Conservation (phyloP, 1,140 invertebrate genomes). For the Hyposmocoma kahamanoa region DNA sequence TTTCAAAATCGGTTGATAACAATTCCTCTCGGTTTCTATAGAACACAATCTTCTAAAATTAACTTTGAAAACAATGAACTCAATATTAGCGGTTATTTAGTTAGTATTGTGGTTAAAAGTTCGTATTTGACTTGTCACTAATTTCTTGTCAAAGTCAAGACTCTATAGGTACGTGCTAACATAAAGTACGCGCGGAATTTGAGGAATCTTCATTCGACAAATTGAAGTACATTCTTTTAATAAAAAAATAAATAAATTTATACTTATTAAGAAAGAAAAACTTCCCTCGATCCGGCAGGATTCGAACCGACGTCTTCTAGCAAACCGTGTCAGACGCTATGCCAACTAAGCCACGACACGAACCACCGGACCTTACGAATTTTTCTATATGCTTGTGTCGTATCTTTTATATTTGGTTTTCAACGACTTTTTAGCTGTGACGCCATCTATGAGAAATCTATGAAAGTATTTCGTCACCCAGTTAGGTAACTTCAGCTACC, state of each 20-base stretch:
- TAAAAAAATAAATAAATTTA: not conserved
- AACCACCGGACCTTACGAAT: too few species aligned
- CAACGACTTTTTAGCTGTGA: too few species aligned
- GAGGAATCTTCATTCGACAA: not conserved
- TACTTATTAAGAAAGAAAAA: not conserved
- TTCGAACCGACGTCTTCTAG: not conserved
- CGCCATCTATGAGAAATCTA: too few species aligned
- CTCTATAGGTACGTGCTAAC: not conserved
- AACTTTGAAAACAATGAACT: not conserved
- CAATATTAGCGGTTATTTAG: not conserved
- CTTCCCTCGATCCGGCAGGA: not conserved
- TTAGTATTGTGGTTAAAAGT: not conserved
- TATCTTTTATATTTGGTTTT: too few species aligned
- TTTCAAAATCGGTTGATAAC: too few species aligned
- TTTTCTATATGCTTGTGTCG: too few species aligned
- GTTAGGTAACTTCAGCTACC: too few species aligned
- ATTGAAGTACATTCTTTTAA: not conserved
- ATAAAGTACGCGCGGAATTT: not conserved
- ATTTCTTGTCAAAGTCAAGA: slow-evolving; percentile 3
- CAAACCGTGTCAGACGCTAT: not conserved
- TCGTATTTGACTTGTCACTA: not conserved
- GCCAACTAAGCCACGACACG: not conserved
- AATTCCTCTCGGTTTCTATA: too few species aligned
- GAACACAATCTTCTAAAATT: too few species aligned
- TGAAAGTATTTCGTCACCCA: too few species aligned